phyloP scores from a whole-genome alignment of 2,797 vertebrate genomes.

The Rousettus madagascariensis region DNA sequence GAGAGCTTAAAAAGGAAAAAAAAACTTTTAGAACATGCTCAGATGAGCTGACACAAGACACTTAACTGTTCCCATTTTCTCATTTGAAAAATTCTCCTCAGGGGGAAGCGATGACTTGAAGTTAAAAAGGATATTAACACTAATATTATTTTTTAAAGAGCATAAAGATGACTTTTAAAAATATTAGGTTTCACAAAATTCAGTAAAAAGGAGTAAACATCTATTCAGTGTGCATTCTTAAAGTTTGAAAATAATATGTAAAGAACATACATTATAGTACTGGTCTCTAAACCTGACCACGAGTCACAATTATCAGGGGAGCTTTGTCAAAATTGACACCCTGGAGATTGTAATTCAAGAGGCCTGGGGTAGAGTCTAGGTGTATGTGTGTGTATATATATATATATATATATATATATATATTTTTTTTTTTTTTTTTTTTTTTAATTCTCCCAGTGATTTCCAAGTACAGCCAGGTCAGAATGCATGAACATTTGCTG shows the following conservation, averaged over 20 bases:
- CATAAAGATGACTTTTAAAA: not conserved
- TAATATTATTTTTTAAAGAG: not conserved
- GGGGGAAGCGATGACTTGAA: not conserved
- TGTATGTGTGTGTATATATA: rapidly evolving
- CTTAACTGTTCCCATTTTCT: not conserved
- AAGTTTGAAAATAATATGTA: not conserved
- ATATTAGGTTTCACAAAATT: not conserved
- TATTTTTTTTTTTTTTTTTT: not conserved
- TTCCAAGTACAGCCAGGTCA: not conserved
- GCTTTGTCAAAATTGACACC: not conserved
- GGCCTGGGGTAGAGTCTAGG: no score
- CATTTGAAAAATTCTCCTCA: not conserved
- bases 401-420: no score
- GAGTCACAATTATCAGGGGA: not conserved
- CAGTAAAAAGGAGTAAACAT: not conserved
- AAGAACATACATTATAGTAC: not conserved
- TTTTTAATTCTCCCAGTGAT: not conserved
- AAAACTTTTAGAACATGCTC: not conserved
- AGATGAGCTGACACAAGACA: not conserved
- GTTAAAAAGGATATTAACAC: not conserved
- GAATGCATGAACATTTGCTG: not conserved
- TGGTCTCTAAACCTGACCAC: not conserved
- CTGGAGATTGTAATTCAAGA: not conserved
- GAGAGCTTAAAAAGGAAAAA: not conserved
- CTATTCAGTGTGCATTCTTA: not conserved